Evolutionary conservation across 2,888 invertebrate species (phyloP).

Genomic region (Bombylius major): DNA sequence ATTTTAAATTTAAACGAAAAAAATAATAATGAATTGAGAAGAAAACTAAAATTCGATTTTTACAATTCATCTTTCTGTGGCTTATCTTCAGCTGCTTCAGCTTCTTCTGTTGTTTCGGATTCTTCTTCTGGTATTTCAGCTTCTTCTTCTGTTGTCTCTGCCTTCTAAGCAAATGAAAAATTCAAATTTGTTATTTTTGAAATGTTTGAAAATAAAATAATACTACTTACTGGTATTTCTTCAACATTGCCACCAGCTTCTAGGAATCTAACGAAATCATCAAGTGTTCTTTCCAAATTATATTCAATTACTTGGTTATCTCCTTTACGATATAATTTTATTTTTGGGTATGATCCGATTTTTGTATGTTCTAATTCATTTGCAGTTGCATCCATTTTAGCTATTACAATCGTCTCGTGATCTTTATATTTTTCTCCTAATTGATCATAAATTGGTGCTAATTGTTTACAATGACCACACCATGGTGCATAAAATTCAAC

Average conservation of each 20-base stretch:
- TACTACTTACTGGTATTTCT: constrained; percentile 33
- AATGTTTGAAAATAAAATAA: background rate
- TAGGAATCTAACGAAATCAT: constrained; percentile 84
- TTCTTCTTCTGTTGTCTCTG: background rate
- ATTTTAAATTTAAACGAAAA: too few relatives aligned
- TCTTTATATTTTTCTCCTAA: constrained; percentile 87
- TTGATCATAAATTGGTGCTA: constrained; percentile 93
- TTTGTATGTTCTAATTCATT: constrained; percentile 96
- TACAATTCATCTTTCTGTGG: background rate
- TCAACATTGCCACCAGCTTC: constrained; percentile 80
- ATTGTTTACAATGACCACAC: constrained; percentile 98
- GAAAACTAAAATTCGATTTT: background rate
- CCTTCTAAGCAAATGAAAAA: background rate
- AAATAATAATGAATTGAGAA: too few relatives aligned
- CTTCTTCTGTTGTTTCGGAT: background rate
- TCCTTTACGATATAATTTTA: constrained; percentile 86
- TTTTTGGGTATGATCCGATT: constrained; percentile 87
- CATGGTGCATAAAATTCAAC: constrained; percentile 99
- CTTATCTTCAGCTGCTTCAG: background rate
- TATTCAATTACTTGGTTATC: constrained; percentile 84
- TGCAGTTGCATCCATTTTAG: constrained; percentile 97
- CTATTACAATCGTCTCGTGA: constrained; percentile 71
- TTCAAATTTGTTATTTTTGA: too few relatives aligned
- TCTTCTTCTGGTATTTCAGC: background rate
- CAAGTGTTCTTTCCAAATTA: constrained; percentile 89